Conservation (phyloP, 2,113 vertebrate species). For the Brachyistius frenatus region DNA sequence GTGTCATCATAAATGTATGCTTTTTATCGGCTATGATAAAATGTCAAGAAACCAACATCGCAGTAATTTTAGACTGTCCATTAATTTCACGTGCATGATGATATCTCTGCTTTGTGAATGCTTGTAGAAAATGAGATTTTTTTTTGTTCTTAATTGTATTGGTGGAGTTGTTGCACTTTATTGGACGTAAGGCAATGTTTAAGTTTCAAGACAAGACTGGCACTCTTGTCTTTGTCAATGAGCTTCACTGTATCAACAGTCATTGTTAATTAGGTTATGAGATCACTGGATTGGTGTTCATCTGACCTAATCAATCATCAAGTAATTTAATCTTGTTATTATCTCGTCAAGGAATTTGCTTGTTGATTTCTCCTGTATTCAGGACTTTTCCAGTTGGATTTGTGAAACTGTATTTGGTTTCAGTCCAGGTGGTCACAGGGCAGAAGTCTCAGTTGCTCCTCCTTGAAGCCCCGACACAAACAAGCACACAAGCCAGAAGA, state of each 20-base stretch:
- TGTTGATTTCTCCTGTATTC: neutral
- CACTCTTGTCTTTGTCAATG: slow-evolving; percentile 2
- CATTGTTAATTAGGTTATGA: slow-evolving; percentile 31
- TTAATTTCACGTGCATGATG: slow-evolving; percentile 12
- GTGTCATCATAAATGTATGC: slow-evolving; percentile 28
- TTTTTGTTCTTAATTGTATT: slow-evolving; percentile 24
- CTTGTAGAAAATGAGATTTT: slow-evolving; percentile 30
- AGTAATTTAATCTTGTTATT: slow-evolving; percentile 12
- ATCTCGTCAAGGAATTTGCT: slow-evolving; percentile 2
- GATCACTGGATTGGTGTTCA: slow-evolving; percentile 4
- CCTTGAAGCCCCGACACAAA: neutral
- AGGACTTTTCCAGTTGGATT: slow-evolving; percentile 15
- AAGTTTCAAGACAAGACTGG: slow-evolving; percentile 32
- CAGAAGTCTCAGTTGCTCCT: slow-evolving; percentile 28
- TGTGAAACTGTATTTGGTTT: slow-evolving; percentile 16
- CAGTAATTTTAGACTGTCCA: slow-evolving; percentile 8
- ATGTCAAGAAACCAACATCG: slow-evolving; percentile 2
- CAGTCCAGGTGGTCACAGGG: slow-evolving; percentile 8
- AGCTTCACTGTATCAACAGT: slow-evolving; percentile 18
- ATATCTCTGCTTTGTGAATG: slow-evolving; percentile 30
- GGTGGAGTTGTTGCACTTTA: slow-evolving; percentile 71
- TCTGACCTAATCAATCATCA: slow-evolving; percentile 24
- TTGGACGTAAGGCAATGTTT: slow-evolving; percentile 51
- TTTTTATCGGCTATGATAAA: slow-evolving; percentile 42
- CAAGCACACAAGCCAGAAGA: slow-evolving; percentile 22